phyloP scores from a whole-genome alignment of 2,113 vertebrate genomes.

The Tautogolabrus adspersus region DNA sequence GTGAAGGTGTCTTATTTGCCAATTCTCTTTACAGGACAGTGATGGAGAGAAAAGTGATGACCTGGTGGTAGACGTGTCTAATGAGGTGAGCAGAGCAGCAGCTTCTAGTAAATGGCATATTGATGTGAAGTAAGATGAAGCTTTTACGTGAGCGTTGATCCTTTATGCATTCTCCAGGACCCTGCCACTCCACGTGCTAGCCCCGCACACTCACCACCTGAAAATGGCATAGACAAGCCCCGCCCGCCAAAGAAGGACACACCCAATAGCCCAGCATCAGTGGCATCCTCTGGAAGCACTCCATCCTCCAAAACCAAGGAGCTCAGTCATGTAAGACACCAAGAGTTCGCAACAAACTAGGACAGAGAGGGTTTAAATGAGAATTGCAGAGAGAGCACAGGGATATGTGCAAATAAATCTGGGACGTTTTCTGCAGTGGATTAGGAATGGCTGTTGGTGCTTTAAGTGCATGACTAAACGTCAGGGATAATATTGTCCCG shows the following conservation, averaged over 20 bases:
- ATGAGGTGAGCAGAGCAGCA: slow-evolving; percentile 86
- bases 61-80: slow-evolving; percentile 96
- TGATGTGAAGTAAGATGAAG: not conserved
- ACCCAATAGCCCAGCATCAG: slow-evolving; percentile 95
- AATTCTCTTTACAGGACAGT: slow-evolving; percentile 87
- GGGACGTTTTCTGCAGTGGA: slow-evolving; percentile 74
- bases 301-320: slow-evolving; percentile 99
- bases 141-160: not conserved
- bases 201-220: slow-evolving; percentile 94
- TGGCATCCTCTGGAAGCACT: slow-evolving; percentile 98
- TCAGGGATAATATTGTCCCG: slow-evolving; percentile 83
- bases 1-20: slow-evolving; percentile 8
- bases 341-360: slow-evolving; percentile 59
- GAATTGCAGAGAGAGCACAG: slow-evolving; percentile 60
- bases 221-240: slow-evolving; percentile 97
- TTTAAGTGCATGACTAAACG: slow-evolving; percentile 84
- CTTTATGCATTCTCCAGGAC: slow-evolving; percentile 82
- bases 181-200: slow-evolving; percentile 96
- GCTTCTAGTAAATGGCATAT: not conserved
- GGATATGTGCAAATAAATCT: slow-evolving; percentile 70
- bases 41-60: slow-evolving; percentile 99
- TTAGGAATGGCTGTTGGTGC: slow-evolving; percentile 79
- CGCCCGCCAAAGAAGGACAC: slow-evolving; percentile 97
- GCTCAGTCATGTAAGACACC: slow-evolving; percentile 93
- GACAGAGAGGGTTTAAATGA: slow-evolving; percentile 68